phyloP scores from a whole-genome alignment of 92 coral and sea anemone species.

The Phenganax stokvisi region DNA sequence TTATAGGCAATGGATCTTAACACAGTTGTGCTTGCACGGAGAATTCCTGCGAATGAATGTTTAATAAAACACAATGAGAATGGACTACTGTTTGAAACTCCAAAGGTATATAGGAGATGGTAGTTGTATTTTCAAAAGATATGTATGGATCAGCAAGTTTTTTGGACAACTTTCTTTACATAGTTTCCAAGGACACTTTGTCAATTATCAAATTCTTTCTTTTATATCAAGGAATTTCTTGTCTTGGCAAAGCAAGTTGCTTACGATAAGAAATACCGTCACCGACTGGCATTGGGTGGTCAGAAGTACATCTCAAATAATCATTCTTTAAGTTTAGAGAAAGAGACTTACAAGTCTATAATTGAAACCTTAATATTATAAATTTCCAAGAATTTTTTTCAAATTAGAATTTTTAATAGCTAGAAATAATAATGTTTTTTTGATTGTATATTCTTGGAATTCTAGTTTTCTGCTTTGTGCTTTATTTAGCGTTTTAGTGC shows the following conservation, averaged over 20 bases:
- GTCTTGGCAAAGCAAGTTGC: conserved; percentile 66
- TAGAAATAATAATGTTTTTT: no score
- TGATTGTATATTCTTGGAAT: no score
- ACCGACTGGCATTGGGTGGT: conserved; percentile 53
- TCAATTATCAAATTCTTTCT: background rate
- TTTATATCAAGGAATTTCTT: conserved; percentile 59
- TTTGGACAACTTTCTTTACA: background rate
- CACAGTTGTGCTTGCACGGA: conserved; percentile 77
- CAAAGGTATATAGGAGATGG: conserved; percentile 46
- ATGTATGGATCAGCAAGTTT: background rate
- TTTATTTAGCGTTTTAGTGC: no score
- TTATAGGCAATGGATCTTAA: conserved; percentile 77
- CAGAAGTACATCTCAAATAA: conserved; percentile 48
- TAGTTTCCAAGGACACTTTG: background rate
- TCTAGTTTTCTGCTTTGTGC: no score
- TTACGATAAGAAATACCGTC: conserved; percentile 47
- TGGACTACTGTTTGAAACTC: conserved; percentile 71
- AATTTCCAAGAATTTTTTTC: background rate
- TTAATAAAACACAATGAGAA: conserved; percentile 62
- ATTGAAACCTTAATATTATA: conserved; percentile 44
- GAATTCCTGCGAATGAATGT: conserved; percentile 75
- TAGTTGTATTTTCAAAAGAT: no score
- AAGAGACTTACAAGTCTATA: conserved; percentile 56
- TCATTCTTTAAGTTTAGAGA: conserved; percentile 61
- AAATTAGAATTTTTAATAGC: background rate